A percentile compares a stretch with the other conserved stretches of the same genome.
Conservation (phyloP, 2,113 vertebrate genomes). For the Gracilinanus agilis region DNA sequence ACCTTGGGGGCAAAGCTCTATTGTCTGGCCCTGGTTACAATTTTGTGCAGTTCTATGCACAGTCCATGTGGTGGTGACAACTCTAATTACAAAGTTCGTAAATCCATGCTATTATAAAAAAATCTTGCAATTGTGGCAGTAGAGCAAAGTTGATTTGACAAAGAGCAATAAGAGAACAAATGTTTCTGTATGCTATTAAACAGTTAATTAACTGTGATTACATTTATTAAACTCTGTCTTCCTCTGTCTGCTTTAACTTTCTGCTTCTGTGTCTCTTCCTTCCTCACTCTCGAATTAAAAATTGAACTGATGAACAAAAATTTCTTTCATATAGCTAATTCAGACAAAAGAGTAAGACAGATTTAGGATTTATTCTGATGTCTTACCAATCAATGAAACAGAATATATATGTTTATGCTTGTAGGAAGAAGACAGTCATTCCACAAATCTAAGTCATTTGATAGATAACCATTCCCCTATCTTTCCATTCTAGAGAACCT, state of each 20-base stretch:
- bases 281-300: neutral
- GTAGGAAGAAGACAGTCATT: neutral
- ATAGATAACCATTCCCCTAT: neutral
- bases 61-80: neutral
- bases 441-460: neutral
- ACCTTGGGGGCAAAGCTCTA: neutral
- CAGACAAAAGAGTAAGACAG: conserved; percentile 42
- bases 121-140: neutral
- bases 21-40: neutral
- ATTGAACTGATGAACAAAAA: neutral
- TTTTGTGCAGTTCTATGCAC: neutral
- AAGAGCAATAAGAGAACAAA: neutral
- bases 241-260: neutral
- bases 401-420: neutral
- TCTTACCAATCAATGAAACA: neutral
- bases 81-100: neutral
- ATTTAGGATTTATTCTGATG: neutral
- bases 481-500: neutral
- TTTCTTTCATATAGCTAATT: conserved; percentile 16
- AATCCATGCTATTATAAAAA: neutral
- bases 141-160: neutral
- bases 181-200: neutral
- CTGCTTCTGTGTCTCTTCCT: neutral
- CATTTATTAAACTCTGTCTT: neutral
- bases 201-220: conserved; percentile 5